Base-by-base conservation (phyloP, 2,797 vertebrate genomes). In the Anguilla pacifica region DNA sequence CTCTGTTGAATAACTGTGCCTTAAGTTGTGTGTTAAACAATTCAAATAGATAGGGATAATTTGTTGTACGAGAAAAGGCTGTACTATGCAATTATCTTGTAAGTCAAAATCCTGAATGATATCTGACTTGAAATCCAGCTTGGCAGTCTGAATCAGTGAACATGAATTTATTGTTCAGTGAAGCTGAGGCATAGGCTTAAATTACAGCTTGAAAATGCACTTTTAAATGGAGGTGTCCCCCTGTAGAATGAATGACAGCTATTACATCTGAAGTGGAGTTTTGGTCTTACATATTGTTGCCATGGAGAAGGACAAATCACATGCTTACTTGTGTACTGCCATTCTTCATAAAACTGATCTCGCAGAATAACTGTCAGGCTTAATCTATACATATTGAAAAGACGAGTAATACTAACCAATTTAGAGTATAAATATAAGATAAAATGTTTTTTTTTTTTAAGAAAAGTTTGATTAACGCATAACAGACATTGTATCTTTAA, bases 1-100 rank as follows among this genome's bases (percentile, higher is more conserved):
- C 81, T 31, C 88, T 57, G 46, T 90, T 55, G 39, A 91, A 91
- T 90, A 91, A 86, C 90, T 94, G 91, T 90, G 89, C 64, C 15
- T 17, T 59, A 19, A 17, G 19, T 59, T 19, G 15, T 59, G 15
- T 59, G 57, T 59, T 59, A 59, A 59, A 59, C 17, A 59, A 59
- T 59, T 70, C 61, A 64, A n/a, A 64, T n/a, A 25, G 61, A 64
- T 64, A 64, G 1, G 19, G 19, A 55, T 74, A 72, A 72, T n/a
- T 31, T 72, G 28, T 72, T 28, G 25, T 25, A 72, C 7, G 67
- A 22, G 11, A 28, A 31, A 5, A 35, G 28, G 70, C 7, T 35
- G 31, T 39, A 4, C 31, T 35, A 6, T 39, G 31, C 31, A 74
- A 39, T 90, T 83, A 83, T 88, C 89, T 89, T 11, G 70, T 74